A percentile compares a stretch with the other conserved stretches of the same genome.
Evolutionary conservation across 2,113 vertebrate species (phyloP).

Genomic region (Setophaga kirtlandii): DNA sequence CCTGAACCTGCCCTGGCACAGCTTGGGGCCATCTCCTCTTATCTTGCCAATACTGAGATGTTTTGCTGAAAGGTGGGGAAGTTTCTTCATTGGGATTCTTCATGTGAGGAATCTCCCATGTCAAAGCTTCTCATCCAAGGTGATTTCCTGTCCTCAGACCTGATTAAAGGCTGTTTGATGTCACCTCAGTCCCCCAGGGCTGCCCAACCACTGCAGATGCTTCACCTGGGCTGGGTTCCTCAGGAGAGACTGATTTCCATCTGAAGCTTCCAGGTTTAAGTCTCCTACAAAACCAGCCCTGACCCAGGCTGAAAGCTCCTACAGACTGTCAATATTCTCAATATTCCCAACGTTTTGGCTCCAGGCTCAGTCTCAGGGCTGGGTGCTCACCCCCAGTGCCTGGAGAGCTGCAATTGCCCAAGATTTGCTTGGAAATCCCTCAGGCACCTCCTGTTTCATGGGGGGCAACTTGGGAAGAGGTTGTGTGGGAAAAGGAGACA

Average conservation of each 20-base stretch:
- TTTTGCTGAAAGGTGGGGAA: not conserved
- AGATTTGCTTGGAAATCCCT: not conserved
- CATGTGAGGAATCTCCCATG: not conserved
- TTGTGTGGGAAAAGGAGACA: not conserved
- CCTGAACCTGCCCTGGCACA: not conserved
- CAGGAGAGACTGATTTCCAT: not conserved
- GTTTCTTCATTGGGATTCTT: not conserved
- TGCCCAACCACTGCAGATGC: not conserved
- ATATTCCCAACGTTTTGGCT: not conserved
- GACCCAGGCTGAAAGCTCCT: not conserved
- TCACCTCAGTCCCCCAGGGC: not conserved
- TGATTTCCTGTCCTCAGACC: not conserved
- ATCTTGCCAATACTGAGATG: rapidly evolving
- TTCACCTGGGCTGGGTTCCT: not conserved
- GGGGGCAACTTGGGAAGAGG: not conserved
- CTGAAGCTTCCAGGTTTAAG: not conserved
- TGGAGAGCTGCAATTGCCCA: not conserved
- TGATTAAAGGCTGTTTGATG: not conserved
- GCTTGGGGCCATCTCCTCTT: not conserved
- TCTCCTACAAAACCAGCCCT: not conserved
- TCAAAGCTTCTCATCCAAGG: rapidly evolving
- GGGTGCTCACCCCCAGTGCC: not conserved
- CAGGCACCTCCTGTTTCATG: rapidly evolving
- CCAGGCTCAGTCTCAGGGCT: too few species aligned
- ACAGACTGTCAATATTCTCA: not conserved